These are phyloP conservation scores for Chiloscyllium plagiosum DNA, from an alignment of 2,113 vertebrate genomes.

Conservation along the genomic window DNA sequence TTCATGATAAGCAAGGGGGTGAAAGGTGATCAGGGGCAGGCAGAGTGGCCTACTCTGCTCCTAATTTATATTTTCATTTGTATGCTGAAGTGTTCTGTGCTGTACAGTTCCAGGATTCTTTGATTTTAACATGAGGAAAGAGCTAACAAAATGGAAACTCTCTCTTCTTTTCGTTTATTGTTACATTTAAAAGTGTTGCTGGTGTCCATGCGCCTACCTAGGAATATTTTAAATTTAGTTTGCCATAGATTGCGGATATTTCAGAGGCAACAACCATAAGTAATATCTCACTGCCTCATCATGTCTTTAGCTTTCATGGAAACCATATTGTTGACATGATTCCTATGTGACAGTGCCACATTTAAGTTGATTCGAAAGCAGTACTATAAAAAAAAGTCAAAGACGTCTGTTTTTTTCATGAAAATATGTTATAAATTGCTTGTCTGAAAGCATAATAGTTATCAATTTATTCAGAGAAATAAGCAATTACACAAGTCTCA, in stretches of 20 bases:
- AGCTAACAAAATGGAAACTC: neutral
- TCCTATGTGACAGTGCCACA: neutral
- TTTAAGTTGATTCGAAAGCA: neutral
- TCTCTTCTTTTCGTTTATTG: neutral
- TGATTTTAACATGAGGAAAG: constrained; percentile 2
- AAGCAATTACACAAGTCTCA: neutral
- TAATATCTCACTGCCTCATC: neutral
- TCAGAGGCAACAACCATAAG: neutral
- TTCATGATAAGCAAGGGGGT: no score
- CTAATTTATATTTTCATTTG: no score
- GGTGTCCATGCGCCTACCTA: neutral
- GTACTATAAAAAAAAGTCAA: neutral
- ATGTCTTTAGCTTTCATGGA: neutral
- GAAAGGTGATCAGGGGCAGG: no score
- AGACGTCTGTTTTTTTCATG: neutral
- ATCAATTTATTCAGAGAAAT: neutral
- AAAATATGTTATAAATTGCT: neutral
- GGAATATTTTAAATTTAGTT: neutral
- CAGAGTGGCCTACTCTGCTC: no score
- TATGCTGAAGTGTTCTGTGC: no score
- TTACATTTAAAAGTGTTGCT: neutral
- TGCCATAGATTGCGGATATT: neutral
- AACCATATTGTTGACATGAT: neutral
- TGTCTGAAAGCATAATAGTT: neutral
- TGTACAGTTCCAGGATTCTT: neutral